phyloP scores from a whole-genome alignment of 2,888 invertebrate genomes.

The Saturnia japonica region DNA sequence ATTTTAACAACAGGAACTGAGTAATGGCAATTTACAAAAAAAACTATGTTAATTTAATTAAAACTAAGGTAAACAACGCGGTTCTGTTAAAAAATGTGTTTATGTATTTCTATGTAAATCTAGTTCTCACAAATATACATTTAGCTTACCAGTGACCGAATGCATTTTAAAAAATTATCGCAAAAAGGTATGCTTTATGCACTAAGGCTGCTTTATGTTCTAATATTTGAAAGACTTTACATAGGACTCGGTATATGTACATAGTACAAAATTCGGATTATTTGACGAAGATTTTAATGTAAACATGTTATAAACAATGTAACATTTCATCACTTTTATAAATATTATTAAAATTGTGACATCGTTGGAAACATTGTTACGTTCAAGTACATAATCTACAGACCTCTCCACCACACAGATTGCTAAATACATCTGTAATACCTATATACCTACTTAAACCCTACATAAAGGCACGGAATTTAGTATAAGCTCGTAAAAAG shows the following conservation, averaged over 20 bases:
- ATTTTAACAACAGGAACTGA: slow-evolving; percentile 8
- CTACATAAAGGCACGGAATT: no score
- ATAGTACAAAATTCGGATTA: background rate
- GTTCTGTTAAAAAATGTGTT: background rate
- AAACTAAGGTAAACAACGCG: background rate
- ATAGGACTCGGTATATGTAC: background rate
- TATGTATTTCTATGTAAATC: background rate
- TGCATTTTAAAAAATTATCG: background rate
- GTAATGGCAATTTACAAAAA: background rate
- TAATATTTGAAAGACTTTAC: background rate
- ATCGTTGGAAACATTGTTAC: no score
- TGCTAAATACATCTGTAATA: no score
- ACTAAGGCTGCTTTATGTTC: background rate
- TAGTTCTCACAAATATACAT: background rate
- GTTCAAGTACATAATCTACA: no score
- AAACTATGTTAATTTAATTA: background rate
- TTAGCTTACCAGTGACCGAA: background rate
- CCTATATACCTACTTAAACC: no score
- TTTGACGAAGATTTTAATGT: background rate
- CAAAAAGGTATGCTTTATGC: no score
- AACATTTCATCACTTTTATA: background rate
- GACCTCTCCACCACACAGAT: no score
- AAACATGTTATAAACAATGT: background rate
- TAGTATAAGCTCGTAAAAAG: background rate
- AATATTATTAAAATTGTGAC: background rate